phyloP scores from a whole-genome alignment of 1,140 invertebrate species.

The Magallana ariakensis region DNA sequence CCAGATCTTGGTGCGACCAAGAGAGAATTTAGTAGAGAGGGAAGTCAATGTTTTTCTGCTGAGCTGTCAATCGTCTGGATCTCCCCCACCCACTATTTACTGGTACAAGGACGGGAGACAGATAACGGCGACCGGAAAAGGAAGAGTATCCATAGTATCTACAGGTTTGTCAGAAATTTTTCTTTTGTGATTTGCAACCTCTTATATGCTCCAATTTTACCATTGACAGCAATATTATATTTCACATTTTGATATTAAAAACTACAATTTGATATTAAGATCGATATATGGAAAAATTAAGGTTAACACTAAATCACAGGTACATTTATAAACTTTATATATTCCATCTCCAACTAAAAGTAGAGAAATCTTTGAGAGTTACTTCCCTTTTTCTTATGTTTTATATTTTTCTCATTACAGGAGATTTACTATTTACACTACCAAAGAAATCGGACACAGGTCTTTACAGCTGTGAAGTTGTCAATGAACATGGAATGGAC shows the following conservation, averaged over 20 bases:
- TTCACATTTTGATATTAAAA: too few species aligned
- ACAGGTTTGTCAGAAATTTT: slow-evolving; percentile 68
- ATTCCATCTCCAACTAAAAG: too few species aligned
- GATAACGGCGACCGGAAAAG: slow-evolving; percentile 57
- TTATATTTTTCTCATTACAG: slow-evolving; percentile 55
- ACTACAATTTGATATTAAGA: too few species aligned
- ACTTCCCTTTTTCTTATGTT: background rate
- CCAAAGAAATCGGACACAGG: slow-evolving; percentile 73
- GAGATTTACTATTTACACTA: slow-evolving; percentile 75
- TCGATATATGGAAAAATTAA: too few species aligned
- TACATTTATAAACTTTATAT: too few species aligned
- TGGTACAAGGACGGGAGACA: slow-evolving; percentile 76
- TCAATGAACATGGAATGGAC: slow-evolving; percentile 76
- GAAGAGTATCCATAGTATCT: slow-evolving; percentile 64
- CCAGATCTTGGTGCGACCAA: slow-evolving; percentile 73
- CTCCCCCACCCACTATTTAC: slow-evolving; percentile 70
- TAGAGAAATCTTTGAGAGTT: background rate
- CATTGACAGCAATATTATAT: too few species aligned
- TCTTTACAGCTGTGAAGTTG: slow-evolving; percentile 76
- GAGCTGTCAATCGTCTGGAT: slow-evolving; percentile 73
- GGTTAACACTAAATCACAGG: too few species aligned
- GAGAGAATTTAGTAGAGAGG: slow-evolving; percentile 68
- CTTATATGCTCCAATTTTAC: too few species aligned
- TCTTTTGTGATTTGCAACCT: too few species aligned
- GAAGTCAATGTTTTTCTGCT: slow-evolving; percentile 73